Conservation (phyloP, 2,797 vertebrate species). For the Vireo griseus region DNA sequence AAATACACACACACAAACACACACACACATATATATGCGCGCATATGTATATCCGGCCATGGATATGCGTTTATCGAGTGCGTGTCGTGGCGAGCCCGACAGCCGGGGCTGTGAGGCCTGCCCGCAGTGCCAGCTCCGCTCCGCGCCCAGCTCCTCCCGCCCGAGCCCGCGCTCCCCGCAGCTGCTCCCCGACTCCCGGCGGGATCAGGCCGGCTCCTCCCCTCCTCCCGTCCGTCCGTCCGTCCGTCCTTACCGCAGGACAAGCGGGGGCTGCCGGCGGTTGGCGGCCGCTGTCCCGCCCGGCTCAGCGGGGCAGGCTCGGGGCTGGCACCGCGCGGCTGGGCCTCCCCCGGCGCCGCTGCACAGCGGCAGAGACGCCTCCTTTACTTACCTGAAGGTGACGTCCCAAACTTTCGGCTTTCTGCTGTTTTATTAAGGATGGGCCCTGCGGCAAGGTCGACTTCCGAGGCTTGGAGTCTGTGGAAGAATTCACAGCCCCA, state of each 20-base stretch:
- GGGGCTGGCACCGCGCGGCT: neutral
- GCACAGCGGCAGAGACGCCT: fast-evolving
- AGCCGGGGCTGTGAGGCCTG: neutral
- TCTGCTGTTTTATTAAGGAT: fast-evolving
- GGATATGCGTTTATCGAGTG: fast-evolving
- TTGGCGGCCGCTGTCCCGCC: too few relatives aligned
- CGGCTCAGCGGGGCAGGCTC: neutral
- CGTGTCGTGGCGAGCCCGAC: fast-evolving
- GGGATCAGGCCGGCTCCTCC: neutral
- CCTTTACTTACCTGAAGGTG: fast-evolving
- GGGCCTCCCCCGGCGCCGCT: neutral
- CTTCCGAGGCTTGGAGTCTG: too few relatives aligned
- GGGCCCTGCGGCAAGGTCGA: neutral
- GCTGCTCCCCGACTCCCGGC: neutral
- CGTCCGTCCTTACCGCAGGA: neutral
- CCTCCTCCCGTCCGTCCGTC: neutral
- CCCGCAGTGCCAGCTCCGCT: neutral
- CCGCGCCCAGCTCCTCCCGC: too few relatives aligned
- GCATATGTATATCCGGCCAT: too few relatives aligned
- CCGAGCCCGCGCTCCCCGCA: too few relatives aligned
- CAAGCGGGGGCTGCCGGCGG: fast-evolving
- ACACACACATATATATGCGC: too few relatives aligned
- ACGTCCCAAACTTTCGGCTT: fast-evolving
- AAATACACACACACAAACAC: neutral
- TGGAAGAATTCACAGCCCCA: neutral